Evolutionary conservation across 2,797 vertebrate species (phyloP).

Genomic region (Xenopus petersii): DNA sequence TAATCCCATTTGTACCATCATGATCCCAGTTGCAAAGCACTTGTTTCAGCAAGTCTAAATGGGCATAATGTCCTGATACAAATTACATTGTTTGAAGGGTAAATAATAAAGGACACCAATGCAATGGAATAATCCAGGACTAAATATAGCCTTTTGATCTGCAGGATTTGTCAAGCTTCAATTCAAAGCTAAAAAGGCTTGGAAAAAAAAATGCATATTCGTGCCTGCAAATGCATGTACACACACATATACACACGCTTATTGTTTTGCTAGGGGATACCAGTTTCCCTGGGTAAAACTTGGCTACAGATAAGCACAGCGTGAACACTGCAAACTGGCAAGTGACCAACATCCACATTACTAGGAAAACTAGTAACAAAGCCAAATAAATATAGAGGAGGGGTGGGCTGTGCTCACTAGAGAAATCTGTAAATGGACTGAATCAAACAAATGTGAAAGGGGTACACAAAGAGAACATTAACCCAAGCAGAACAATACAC

Average conservation of each 20-base stretch:
- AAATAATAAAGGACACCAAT: not conserved
- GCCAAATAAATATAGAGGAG: constrained; percentile 36
- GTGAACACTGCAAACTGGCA: constrained; percentile 40
- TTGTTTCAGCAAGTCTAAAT: too few species aligned
- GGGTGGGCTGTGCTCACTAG: too few species aligned
- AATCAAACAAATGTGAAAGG: too few species aligned
- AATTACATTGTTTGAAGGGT: not conserved
- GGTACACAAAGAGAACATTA: too few species aligned
- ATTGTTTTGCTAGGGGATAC: constrained; percentile 34
- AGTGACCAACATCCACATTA: constrained; percentile 42
- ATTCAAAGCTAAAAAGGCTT: constrained; percentile 26
- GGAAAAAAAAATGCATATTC: constrained; percentile 12
- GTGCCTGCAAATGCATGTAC: not conserved
- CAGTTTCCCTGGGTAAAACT: constrained; percentile 40
- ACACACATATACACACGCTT: not conserved
- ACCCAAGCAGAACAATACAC: too few species aligned
- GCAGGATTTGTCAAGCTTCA: constrained; percentile 48
- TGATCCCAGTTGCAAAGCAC: too few species aligned
- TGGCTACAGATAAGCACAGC: constrained; percentile 45
- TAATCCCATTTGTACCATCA: too few species aligned
- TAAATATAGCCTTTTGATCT: not conserved
- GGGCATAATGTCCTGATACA: too few species aligned
- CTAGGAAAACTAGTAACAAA: constrained; percentile 42
- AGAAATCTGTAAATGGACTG: too few species aligned
- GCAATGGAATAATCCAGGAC: too few species aligned